A percentile compares a stretch with the other conserved stretches of the same genome.
These are phyloP conservation scores for Cataglyphis cursor DNA, from an alignment of 2,888 invertebrate genomes.

Conservation along the genomic window DNA sequence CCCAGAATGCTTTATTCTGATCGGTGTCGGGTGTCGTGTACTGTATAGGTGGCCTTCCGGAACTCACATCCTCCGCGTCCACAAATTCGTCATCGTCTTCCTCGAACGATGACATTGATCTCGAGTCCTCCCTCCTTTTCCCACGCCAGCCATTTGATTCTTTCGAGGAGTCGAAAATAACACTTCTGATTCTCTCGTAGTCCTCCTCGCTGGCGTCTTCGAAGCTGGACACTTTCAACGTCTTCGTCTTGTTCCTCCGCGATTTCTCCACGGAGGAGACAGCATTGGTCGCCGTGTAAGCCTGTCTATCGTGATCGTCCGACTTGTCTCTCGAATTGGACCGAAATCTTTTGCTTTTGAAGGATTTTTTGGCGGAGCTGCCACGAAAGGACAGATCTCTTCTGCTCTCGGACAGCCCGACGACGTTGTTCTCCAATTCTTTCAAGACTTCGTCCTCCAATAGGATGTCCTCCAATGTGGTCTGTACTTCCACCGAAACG, in stretches of 20 bases:
- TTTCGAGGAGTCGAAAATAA: constrained; percentile 57
- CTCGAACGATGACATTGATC: constrained; percentile 71
- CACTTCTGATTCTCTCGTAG: constrained; percentile 72
- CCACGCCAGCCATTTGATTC: constrained; percentile 42
- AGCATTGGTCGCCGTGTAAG: constrained; percentile 52
- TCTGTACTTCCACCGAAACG: constrained; percentile 84
- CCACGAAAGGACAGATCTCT: constrained; percentile 69
- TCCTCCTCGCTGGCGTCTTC: constrained; percentile 79
- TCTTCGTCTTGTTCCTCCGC: constrained; percentile 54
- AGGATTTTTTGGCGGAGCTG: constrained; percentile 64
- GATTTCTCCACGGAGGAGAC: constrained; percentile 43
- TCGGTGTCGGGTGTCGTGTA: constrained; percentile 81
- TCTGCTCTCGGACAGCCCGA: constrained; percentile 76
- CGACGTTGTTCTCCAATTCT: constrained; percentile 57
- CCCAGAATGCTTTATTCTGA: constrained; percentile 84
- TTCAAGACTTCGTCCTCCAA: constrained; percentile 55
- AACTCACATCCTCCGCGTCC: constrained; percentile 76
- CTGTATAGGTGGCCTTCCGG: constrained; percentile 78
- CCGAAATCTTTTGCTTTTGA: constrained; percentile 72
- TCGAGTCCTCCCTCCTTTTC: constrained; percentile 56
- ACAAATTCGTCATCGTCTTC: constrained; percentile 81
- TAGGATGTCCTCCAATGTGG: constrained; percentile 80
- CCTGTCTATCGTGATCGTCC: constrained; percentile 32
- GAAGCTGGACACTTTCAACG: constrained; percentile 78
- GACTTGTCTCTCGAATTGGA: constrained; percentile 59